A percentile compares a stretch with the other conserved stretches of the same genome.
These are phyloP conservation scores for Scaptodrosophila latifasciaeformis DNA, from an alignment of 2,888 invertebrate species.

Conservation along the genomic window DNA sequence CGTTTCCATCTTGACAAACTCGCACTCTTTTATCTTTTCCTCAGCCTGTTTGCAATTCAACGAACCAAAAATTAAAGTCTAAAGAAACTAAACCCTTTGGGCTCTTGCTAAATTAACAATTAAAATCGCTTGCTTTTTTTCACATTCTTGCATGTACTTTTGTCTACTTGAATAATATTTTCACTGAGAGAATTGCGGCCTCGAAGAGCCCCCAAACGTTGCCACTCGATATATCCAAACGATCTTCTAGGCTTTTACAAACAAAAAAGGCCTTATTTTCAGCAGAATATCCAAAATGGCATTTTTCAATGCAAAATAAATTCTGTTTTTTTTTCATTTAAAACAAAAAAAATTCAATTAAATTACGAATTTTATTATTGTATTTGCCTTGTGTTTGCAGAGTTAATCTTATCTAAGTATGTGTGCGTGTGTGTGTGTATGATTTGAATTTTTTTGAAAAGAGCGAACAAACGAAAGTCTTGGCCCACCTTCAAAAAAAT, in stretches of 20 bases:
- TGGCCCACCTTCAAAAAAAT: slow-evolving; percentile 21
- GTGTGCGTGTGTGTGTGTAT: slow-evolving; percentile 27
- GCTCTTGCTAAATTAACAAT: slow-evolving; percentile 32
- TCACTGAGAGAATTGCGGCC: background rate
- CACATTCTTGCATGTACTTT: slow-evolving; percentile 58
- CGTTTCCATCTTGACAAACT: slow-evolving; percentile 52
- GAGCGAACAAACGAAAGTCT: slow-evolving; percentile 42
- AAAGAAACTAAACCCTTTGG: slow-evolving; percentile 20
- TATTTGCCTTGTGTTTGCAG: slow-evolving; percentile 49
- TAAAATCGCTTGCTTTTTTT: slow-evolving; percentile 61
- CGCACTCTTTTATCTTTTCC: slow-evolving; percentile 18
- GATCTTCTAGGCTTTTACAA: slow-evolving; percentile 76
- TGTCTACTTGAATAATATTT: slow-evolving; percentile 4
- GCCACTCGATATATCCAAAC: slow-evolving; percentile 73
- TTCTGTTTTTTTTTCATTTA: no score
- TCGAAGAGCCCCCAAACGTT: slow-evolving; percentile 37
- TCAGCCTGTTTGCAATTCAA: slow-evolving; percentile 39
- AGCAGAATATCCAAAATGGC: slow-evolving; percentile 41
- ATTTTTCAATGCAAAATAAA: slow-evolving; percentile 39
- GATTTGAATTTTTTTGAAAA: slow-evolving; percentile 27
- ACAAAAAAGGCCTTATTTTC: slow-evolving; percentile 72
- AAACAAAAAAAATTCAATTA: no score
- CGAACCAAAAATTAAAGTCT: slow-evolving; percentile 13
- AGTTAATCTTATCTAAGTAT: slow-evolving; percentile 41
- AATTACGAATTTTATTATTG: slow-evolving; percentile 44